phyloP scores from a whole-genome alignment of 2,888 invertebrate species.

The Sycophila texana region DNA sequence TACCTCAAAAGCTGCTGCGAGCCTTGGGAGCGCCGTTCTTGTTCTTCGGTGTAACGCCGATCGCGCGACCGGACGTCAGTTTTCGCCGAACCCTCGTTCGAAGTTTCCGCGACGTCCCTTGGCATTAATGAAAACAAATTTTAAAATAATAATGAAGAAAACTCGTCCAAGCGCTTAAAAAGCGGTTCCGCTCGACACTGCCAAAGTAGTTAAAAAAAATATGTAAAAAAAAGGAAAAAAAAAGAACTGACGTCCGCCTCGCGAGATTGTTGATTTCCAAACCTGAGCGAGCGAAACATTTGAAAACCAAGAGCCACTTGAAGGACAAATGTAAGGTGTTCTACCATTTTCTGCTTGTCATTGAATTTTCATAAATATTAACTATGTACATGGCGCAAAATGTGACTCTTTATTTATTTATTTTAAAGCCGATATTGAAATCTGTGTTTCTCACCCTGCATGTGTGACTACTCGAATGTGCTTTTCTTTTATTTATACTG shows the following conservation, averaged over 20 bases:
- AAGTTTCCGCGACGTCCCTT: conserved; percentile 34
- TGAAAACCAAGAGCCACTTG: conserved; percentile 11
- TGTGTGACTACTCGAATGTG: no score
- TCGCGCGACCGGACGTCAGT: conserved; percentile 38
- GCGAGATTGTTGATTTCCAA: conserved; percentile 16
- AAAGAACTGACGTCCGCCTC: conserved; percentile 41
- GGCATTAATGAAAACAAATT: conserved; percentile 17
- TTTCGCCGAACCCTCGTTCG: background rate
- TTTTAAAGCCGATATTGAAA: no score
- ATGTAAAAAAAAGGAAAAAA: conserved; percentile 20
- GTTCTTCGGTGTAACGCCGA: background rate
- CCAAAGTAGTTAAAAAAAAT: conserved; percentile 45
- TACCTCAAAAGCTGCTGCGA: conserved; percentile 73
- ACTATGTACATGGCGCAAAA: no score
- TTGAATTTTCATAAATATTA: conserved; percentile 19
- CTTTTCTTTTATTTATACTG: no score
- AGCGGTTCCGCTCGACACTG: conserved; percentile 50
- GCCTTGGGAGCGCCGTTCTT: conserved; percentile 64
- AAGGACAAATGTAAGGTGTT: no score
- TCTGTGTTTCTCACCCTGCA: no score
- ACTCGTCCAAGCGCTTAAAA: conserved; percentile 50
- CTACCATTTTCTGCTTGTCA: no score
- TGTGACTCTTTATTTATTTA: no score
- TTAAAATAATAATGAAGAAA: conserved; percentile 9
- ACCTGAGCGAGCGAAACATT: conserved; percentile 13